Conservation (phyloP, 2,113 vertebrate genomes). For the Cygnus atratus region DNA sequence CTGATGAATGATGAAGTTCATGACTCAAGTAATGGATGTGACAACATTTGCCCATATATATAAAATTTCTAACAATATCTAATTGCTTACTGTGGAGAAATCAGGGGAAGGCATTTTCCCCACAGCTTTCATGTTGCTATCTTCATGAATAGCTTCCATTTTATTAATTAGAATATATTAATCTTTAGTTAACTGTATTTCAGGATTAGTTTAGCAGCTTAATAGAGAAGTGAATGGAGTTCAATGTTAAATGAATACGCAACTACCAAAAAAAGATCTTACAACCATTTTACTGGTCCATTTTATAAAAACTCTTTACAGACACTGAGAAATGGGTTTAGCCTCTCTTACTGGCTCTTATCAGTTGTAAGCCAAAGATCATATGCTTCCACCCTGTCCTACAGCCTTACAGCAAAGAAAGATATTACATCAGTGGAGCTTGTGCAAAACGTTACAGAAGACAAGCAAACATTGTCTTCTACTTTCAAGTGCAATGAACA, state of each 20-base stretch:
- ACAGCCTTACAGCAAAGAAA: background rate
- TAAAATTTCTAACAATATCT: background rate
- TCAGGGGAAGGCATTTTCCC: background rate
- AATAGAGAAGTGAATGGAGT: background rate
- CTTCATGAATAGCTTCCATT: conserved; percentile 4
- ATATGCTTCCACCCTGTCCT: background rate
- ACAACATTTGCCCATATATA: background rate
- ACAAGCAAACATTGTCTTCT: background rate
- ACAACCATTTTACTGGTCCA: background rate
- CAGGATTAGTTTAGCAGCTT: conserved; percentile 3
- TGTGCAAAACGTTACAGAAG: background rate
- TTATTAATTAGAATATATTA: conserved; percentile 26
- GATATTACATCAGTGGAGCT: background rate
- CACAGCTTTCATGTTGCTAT: background rate
- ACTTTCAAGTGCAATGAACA: background rate
- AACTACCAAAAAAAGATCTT: background rate
- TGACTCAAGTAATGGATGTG: background rate
- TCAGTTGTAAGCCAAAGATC: background rate
- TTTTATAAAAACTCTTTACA: conserved; percentile 5
- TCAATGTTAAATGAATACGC: background rate
- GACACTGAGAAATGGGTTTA: background rate
- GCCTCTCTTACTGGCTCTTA: background rate
- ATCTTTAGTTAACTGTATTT: background rate
- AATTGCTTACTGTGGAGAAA: background rate
- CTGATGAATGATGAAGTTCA: background rate